Conservation (phyloP, 2,113 vertebrate species). For the Laterallus jamaicensis region DNA sequence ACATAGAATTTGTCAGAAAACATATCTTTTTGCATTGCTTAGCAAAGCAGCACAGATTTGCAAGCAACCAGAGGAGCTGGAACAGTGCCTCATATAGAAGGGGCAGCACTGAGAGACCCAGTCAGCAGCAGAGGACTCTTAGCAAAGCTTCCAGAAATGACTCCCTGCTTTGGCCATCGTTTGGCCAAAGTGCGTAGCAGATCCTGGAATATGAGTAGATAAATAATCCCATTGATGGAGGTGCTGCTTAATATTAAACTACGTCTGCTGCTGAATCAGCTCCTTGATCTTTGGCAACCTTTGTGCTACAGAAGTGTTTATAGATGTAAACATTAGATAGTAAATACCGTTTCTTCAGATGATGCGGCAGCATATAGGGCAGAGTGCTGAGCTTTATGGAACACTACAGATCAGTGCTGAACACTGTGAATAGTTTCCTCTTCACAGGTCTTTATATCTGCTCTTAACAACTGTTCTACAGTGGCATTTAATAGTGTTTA, state of each 20-base stretch:
- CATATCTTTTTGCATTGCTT: not conserved
- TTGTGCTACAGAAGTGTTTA: conserved; percentile 11
- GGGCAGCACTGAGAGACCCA: not conserved
- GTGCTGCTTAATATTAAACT: conserved; percentile 31
- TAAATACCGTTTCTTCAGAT: not conserved
- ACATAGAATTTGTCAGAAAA: not conserved
- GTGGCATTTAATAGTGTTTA: not conserved
- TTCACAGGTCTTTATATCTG: not conserved
- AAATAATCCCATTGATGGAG: not conserved
- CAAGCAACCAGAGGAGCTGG: not conserved
- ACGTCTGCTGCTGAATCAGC: not conserved
- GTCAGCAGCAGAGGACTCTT: not conserved
- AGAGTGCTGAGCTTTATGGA: not conserved
- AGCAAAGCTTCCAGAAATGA: not conserved
- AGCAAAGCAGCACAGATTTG: not conserved
- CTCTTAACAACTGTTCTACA: not conserved
- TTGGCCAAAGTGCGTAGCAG: not conserved
- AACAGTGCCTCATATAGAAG: not conserved
- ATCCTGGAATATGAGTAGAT: not conserved
- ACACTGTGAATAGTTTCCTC: not conserved
- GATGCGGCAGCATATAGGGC: not conserved
- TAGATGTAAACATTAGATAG: not conserved
- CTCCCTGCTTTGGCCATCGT: not conserved
- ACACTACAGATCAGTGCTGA: not conserved
- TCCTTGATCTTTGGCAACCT: conserved; percentile 7